A percentile compares a stretch with the other conserved stretches of the same genome.
phyloP scores from a whole-genome alignment of 2,888 invertebrate species.

The Piscicola geometra region DNA sequence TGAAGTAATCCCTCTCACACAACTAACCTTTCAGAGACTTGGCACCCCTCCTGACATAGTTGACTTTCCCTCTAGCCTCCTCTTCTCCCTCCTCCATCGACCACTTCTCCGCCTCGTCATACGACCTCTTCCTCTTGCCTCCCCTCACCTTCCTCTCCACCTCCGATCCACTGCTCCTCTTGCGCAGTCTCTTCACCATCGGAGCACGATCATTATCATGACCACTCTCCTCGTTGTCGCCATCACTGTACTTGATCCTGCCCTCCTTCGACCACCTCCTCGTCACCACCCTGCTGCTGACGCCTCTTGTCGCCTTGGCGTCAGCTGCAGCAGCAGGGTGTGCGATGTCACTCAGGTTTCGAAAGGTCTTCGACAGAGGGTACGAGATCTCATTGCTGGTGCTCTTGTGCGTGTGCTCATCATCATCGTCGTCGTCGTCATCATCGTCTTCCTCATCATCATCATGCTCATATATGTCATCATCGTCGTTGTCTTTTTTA shows the following conservation, averaged over 20 bases:
- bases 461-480: neutral
- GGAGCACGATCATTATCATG: neutral
- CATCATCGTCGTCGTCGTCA: neutral
- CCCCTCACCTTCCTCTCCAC: no score
- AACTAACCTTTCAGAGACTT: neutral
- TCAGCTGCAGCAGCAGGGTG: neutral
- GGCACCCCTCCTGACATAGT: neutral
- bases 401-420: neutral
- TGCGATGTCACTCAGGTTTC: neutral
- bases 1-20: no score
- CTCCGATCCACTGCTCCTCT: neutral
- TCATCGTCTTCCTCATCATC: neutral
- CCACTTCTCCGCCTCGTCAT: neutral
- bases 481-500: neutral
- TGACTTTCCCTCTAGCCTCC: neutral
- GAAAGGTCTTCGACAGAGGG: neutral
- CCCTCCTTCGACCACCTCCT: neutral
- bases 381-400: neutral
- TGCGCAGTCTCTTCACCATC: slow-evolving; percentile 15
- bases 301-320: neutral
- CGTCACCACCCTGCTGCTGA: neutral
- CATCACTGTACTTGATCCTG: neutral
- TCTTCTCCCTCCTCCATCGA: neutral
- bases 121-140: neutral
- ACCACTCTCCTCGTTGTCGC: neutral